Evolutionary conservation across 2,797 vertebrate genomes (phyloP), one percentile per base, ranked within the genome.

Genomic region (Nannoperca obscura): DNA sequence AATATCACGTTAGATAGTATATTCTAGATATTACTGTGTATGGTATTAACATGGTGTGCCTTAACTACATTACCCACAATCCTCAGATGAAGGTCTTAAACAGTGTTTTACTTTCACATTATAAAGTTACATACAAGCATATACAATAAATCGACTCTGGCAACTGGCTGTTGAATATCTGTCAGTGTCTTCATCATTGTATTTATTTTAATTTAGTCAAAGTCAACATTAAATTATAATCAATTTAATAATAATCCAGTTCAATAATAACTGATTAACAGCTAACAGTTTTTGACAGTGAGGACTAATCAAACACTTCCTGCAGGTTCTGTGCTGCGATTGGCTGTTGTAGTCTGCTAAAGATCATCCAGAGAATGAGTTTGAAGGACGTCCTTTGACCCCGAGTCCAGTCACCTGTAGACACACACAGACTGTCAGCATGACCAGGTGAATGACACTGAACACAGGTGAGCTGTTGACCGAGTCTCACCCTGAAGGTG

Each of bases 401-500:
- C 95, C 95, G 3, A 97, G 91, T 66, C 96, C 96, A 36, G 93
- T 94, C 73, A 97, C 91, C 97, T 97, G 89, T 62, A 83, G 14
- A 69, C 17, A 74, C 15, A 76, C 14, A 65, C 13, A 72, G 4
- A 15, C n/a, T 6, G 30, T 68, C 1, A 54, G 19, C n/a, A 32
- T 30, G 15, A 40, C 0, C 42, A 44, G 38, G 19, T 58, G 15
- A 46, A 8, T 9, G 11, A 57, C 60, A 34, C 9, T 24, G 47
- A 5, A 22, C 34, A 60, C 52, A 32, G 4, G n/a, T 44, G 15
- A 53, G 58, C 38, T 0, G 15, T 15, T 34, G 8, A 32, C 30
- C 14, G 15, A 40, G 4, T 27, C 86, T 85, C 44, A 99, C 97
- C 96, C 94, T 98, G 91, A 98, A 99, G 80, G 95, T 86, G n/a